These are phyloP conservation scores for Microctenopoma steveboyesi DNA, from an alignment of 2,797 vertebrate genomes.

Conservation along the genomic window DNA sequence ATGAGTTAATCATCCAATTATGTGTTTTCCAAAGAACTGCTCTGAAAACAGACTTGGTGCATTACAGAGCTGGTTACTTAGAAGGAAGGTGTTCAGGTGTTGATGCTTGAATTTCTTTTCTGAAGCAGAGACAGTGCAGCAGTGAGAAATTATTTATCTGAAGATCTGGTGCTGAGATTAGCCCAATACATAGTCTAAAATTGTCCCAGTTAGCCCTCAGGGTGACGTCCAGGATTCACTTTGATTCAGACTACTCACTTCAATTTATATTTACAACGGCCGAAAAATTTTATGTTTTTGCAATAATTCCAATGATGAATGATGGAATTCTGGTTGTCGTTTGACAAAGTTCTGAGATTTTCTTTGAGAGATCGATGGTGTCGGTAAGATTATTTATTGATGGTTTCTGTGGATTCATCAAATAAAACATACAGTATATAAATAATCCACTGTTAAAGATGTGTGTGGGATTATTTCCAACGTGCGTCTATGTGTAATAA, in stretches of 20 bases:
- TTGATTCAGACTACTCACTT: constrained; percentile 9
- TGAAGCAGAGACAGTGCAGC: background rate
- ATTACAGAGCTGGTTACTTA: background rate
- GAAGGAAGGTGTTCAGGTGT: background rate
- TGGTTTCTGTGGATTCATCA: background rate
- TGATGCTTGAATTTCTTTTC: background rate
- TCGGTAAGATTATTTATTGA: constrained; percentile 1
- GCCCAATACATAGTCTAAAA: background rate
- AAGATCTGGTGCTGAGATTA: too few relatives aligned
- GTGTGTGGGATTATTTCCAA: too few relatives aligned
- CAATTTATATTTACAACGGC: constrained; percentile 17
- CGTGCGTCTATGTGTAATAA: too few relatives aligned
- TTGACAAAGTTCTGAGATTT: constrained; percentile 53
- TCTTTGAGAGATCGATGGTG: constrained; percentile 25
- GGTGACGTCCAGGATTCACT: constrained; percentile 8
- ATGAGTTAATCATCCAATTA: background rate
- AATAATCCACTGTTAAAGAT: too few relatives aligned
- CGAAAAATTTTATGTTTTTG: constrained; percentile 52
- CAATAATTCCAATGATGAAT: constrained; percentile 60
- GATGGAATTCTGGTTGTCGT: constrained; percentile 51
- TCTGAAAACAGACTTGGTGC: background rate
- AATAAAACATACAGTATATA: too few relatives aligned
- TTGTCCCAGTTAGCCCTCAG: background rate
- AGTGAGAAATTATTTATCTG: background rate
- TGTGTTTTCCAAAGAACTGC: background rate